A percentile compares a stretch with the other conserved stretches of the same genome.
These are phyloP conservation scores for Aegithalos caudatus DNA, from an alignment of 2,113 vertebrate species.

Conservation along the genomic window DNA sequence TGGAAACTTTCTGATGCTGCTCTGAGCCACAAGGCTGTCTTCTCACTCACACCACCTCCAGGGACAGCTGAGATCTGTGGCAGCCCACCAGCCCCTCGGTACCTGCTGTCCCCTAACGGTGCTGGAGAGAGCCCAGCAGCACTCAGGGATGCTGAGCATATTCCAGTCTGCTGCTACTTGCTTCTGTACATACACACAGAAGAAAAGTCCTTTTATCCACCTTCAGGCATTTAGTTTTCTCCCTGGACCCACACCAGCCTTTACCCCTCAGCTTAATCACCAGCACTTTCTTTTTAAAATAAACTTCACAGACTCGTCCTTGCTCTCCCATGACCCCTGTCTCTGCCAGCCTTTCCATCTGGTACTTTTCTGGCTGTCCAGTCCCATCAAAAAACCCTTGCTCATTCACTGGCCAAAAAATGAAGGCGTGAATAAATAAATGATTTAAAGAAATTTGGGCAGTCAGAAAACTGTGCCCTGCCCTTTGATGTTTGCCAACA, in stretches of 20 bases:
- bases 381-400: background rate
- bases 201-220: background rate
- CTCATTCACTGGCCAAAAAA: background rate
- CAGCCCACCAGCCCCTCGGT: background rate
- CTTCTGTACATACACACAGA: background rate
- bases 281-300: background rate
- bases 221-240: background rate
- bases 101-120: background rate
- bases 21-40: background rate
- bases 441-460: background rate
- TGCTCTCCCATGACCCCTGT: background rate
- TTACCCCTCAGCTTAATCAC: background rate
- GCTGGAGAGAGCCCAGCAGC: background rate
- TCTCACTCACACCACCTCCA: background rate
- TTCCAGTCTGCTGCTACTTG: background rate
- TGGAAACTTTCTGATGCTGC: background rate
- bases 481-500: background rate
- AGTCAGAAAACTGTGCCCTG: background rate
- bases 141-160: background rate
- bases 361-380: constrained; percentile 1
- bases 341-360: background rate
- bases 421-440: background rate
- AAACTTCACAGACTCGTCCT: background rate
- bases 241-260: background rate
- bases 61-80: rapidly evolving